Evolutionary conservation across 2,797 vertebrate species (phyloP).

Genomic region (Manis crassicaudata): DNA sequence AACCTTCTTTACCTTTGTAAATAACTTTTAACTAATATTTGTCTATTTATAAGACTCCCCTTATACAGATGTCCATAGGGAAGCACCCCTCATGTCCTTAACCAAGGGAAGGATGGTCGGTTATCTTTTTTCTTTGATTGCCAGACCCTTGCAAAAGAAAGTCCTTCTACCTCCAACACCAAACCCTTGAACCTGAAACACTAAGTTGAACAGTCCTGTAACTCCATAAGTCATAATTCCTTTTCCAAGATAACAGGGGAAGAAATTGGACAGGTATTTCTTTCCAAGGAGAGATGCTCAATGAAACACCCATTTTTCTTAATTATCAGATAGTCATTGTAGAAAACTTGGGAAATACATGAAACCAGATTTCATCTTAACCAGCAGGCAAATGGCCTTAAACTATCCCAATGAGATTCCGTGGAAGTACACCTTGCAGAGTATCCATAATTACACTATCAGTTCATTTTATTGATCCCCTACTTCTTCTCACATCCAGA

Average conservation of each 20-base stretch:
- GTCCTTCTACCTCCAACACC: neutral
- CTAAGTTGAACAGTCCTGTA: neutral
- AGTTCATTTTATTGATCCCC: neutral
- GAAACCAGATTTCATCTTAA: neutral
- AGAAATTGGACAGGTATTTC: neutral
- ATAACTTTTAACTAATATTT: neutral
- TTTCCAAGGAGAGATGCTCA: constrained; percentile 9
- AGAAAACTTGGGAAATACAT: neutral
- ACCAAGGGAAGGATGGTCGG: neutral
- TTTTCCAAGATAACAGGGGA: neutral
- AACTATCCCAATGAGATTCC: neutral
- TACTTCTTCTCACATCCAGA: neutral
- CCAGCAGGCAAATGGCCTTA: neutral
- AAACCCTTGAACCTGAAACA: neutral
- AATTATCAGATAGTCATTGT: neutral
- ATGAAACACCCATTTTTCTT: neutral
- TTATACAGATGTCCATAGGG: neutral
- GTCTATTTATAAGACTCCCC: neutral
- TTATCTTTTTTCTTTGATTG: neutral
- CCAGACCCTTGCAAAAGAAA: neutral
- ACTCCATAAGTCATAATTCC: neutral
- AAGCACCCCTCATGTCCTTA: neutral
- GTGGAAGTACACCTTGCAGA: neutral
- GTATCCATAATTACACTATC: neutral
- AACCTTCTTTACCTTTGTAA: neutral